Evolutionary conservation across 2,888 invertebrate genomes (phyloP), one percentile per base, ranked within the genome.

Genomic region (Tetragonula carbonaria): DNA sequence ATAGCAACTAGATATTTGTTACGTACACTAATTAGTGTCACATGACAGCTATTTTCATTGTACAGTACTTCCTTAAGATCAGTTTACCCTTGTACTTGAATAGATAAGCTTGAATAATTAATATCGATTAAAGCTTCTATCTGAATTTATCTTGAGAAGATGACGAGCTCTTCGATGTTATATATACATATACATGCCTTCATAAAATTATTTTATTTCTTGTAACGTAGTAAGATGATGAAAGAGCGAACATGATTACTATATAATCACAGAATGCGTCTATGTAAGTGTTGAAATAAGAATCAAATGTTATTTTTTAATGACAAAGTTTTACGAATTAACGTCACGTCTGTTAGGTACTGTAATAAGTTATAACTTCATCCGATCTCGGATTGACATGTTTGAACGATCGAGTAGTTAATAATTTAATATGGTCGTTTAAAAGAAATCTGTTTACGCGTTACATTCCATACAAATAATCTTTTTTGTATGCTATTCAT

Each of bases 41-140:
- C 70, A 62, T 67, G 82, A 81, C 84, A 88, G 72, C 86, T 88
- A 90, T 81, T 89, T 85, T 86, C 81, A 86, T 73, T 89, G 89
- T 90, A 90, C 84, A 90, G 89, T 85, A 89, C 81, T 86, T 84
- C 86, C 74, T 78, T 82, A 82, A 87, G 55, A 85, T 90, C 82
- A 74, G 85, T 90, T 89, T 84, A 87, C 66, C 75, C 74, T 74
- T 78, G 80, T 89, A 85, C 76, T 90, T 86, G 70, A 68, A 81
- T 87, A 90, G 73, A 65, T 84, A 85, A 80, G 78, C 81, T 82
- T 84, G 72, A 77, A 70, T 81, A 71, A 81, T 83, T 84, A 74
- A 71, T 86, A 62, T 77, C 66, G 51, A 84, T 38, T 57, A 82
- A 85, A 82, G 65, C 78, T 87, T 82, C 78, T 78, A 88, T 87